phyloP scores from a whole-genome alignment of 2,888 invertebrate genomes.

The Acleris holmiana region DNA sequence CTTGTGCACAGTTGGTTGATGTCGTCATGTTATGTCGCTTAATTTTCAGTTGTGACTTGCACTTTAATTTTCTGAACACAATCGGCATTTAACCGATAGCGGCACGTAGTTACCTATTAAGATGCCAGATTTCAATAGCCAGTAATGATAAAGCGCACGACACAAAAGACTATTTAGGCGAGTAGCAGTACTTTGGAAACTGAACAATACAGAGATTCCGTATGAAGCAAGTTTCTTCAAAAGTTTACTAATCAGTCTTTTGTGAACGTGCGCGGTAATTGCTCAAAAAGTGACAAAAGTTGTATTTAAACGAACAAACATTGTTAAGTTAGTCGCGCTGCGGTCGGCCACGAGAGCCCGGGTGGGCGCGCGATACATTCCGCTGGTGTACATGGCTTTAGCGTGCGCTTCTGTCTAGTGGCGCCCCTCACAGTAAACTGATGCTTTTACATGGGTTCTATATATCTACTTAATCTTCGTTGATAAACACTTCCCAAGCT shows the following conservation, averaged over 20 bases:
- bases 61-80: no score
- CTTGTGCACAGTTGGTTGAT: background rate
- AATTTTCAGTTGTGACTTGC: no score
- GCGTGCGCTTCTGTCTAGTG: conserved; percentile 42
- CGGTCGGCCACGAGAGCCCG: conserved; percentile 12
- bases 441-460: conserved; percentile 53
- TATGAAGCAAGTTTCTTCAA: no score
- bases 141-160: no score
- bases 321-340: background rate
- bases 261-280: background rate
- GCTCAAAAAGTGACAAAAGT: no score
- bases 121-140: no score
- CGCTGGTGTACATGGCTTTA: conserved; percentile 32
- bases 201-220: background rate
- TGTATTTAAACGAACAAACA: no score
- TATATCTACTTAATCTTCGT: conserved; percentile 1
- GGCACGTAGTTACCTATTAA: no score
- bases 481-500: conserved; percentile 5
- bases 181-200: background rate
- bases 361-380: conserved; percentile 36
- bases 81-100: no score
- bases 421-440: conserved; percentile 45
- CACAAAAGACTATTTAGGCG: no score
- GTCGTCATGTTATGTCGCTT: no score
- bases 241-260: background rate